Conservation (phyloP, 2,113 vertebrate genomes). For the Candoia aspera region DNA sequence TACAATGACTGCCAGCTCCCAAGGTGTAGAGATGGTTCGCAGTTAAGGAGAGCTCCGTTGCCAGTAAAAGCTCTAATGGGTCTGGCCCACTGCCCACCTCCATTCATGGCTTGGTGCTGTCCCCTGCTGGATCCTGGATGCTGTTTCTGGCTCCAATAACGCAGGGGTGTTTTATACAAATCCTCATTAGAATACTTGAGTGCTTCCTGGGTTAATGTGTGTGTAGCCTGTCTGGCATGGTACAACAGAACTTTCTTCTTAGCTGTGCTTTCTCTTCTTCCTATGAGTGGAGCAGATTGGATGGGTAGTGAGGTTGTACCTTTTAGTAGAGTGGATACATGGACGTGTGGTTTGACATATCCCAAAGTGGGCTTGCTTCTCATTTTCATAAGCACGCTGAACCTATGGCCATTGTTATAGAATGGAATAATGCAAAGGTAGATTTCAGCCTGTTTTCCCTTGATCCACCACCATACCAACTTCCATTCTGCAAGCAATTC, state of each 20-base stretch:
- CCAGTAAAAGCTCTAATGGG: not conserved
- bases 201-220: conserved; percentile 38
- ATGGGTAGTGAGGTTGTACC: not conserved
- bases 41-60: not conserved
- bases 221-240: conserved; percentile 8
- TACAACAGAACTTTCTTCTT: conserved; percentile 4
- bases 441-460: not conserved
- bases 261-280: not conserved
- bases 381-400: not conserved
- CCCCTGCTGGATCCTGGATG: conserved; percentile 32
- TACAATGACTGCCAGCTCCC: not conserved
- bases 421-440: not conserved
- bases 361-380: not conserved
- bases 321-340: conserved; percentile 1
- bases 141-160: conserved; percentile 26
- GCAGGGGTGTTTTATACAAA: conserved; percentile 39
- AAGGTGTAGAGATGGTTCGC: conserved; percentile 9
- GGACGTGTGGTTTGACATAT: not conserved
- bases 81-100: conserved; percentile 8
- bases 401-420: not conserved
- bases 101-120: conserved; percentile 35
- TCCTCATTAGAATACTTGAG: conserved; percentile 34
- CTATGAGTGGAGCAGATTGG: not conserved
- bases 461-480: not conserved
- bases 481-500: not conserved